Conservation (phyloP, 1,140 invertebrate species). For the Octopus sinensis region DNA sequence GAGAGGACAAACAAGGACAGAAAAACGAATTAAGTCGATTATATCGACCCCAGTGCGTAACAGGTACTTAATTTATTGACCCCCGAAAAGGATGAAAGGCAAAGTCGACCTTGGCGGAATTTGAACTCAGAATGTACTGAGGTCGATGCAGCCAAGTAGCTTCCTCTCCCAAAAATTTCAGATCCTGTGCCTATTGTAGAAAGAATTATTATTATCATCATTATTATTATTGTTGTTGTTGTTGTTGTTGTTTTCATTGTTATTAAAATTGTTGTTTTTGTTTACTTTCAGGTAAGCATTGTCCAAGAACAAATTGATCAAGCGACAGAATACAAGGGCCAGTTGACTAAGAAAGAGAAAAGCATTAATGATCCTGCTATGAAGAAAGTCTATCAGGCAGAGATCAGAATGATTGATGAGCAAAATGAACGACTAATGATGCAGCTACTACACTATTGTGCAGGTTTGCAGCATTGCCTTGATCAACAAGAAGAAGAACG, state of each 20-base stretch:
- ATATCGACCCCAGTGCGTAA: too few relatives aligned
- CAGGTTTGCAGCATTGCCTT: slow-evolving; percentile 70
- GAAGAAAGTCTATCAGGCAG: slow-evolving; percentile 52
- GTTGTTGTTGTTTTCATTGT: not conserved
- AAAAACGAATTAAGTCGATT: too few relatives aligned
- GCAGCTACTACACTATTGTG: slow-evolving; percentile 81
- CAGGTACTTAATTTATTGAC: too few relatives aligned
- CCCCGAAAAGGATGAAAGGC: too few relatives aligned
- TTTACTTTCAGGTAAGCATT: slow-evolving; percentile 66
- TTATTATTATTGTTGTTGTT: not conserved
- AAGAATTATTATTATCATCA: too few relatives aligned
- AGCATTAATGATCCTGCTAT: slow-evolving; percentile 60
- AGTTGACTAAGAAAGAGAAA: slow-evolving; percentile 58
- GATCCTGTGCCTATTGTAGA: too few relatives aligned
- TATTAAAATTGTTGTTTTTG: not conserved
- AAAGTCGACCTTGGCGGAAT: too few relatives aligned
- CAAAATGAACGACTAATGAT: slow-evolving; percentile 77
- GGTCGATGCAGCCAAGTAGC: too few relatives aligned
- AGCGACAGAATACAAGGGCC: slow-evolving; percentile 62
- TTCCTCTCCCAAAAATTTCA: too few relatives aligned
- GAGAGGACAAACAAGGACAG: too few relatives aligned
- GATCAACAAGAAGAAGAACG: slow-evolving; percentile 57
- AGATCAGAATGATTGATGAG: slow-evolving; percentile 68
- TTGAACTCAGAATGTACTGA: too few relatives aligned
- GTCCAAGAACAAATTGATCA: slow-evolving; percentile 70